Evolutionary conservation across 2,797 vertebrate genomes (phyloP), one percentile per base, ranked within the genome.

Genomic region (Oreonectes daqikongensis): DNA sequence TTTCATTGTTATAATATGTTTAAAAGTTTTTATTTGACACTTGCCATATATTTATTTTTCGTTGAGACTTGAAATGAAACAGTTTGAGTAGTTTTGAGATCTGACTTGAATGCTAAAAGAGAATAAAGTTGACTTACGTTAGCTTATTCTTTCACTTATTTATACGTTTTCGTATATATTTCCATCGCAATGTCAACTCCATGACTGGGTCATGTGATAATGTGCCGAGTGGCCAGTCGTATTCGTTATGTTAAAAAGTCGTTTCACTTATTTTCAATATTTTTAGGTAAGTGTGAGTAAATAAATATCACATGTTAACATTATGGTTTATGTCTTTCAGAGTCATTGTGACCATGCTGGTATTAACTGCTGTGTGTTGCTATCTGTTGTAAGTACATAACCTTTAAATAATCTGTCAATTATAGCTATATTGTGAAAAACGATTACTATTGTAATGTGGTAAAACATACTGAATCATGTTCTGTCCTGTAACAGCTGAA

Each of bases 381-480:
- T 99, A 99, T 84, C 90, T 99, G 77, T 99, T 99, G 98, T 99
- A 90, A 98, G 98, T 99, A 94, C 85, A 14, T 9, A 35, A n/a
- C n/a, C n/a, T 40, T 38, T 30, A 24, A 59, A 26, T 75, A 20
- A 18, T 7, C 2, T 61, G 4, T 28, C 5, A 35, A 3, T 26
- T 35, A 20, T 46, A n/a, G 30, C 26, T 38, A 6, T 38, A 9
- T 48, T 59, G 2, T 17, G 14, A 32, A 28, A n/a, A 26, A 24
- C 11, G 30, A 9, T 38, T 48, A n/a, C 5, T 10, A 48, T 52
- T 46, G 18, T 24, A 65, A 40, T 22, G 7, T 42, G 17, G 3
- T 64, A 15, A 40, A 65, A 65, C 9, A 42, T 17, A 60, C 18
- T 8, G 30, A 8, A 26, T n/a, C n/a, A n/a, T 64, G 5, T 26